A percentile compares a stretch with the other conserved stretches of the same genome.
Conservation (phyloP, 2,888 invertebrate species). For the Erebia epiphron region DNA sequence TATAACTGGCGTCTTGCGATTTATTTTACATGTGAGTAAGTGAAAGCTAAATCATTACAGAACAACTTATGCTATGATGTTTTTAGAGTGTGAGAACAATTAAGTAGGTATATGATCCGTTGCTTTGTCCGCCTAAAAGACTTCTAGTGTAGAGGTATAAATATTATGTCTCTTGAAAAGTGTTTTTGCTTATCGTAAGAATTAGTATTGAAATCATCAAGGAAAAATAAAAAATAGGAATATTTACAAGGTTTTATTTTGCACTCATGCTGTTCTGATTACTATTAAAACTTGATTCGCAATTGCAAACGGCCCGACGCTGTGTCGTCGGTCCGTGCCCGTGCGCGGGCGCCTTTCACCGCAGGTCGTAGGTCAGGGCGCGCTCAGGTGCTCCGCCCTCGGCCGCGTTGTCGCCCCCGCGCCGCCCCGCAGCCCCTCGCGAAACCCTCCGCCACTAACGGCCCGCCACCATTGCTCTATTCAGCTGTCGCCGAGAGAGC, state of each 20-base stretch:
- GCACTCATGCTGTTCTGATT: slow-evolving; percentile 31
- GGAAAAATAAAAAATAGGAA: not conserved
- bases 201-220: not conserved
- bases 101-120: not conserved
- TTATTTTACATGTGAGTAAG: slow-evolving; percentile 68
- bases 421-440: slow-evolving; percentile 48
- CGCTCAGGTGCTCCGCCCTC: slow-evolving; percentile 81
- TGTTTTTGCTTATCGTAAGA: not conserved
- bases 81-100: slow-evolving; percentile 37
- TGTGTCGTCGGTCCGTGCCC: slow-evolving; percentile 64
- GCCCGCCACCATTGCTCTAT: slow-evolving; percentile 76
- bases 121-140: not conserved
- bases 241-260: not conserved
- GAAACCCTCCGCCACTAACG: slow-evolving; percentile 55
- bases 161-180: not conserved
- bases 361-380: slow-evolving; percentile 82
- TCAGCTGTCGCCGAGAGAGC: slow-evolving; percentile 76
- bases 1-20: slow-evolving; percentile 68
- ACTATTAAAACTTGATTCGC: slow-evolving; percentile 58
- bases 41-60: slow-evolving; percentile 75
- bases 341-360: slow-evolving; percentile 80
- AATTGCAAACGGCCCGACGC: slow-evolving; percentile 63
- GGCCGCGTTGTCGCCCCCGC: slow-evolving; percentile 51
- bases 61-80: slow-evolving; percentile 55
- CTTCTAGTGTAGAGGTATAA: not conserved